phyloP scores from a whole-genome alignment of 2,888 invertebrate species.

The Leucophenga montana region DNA sequence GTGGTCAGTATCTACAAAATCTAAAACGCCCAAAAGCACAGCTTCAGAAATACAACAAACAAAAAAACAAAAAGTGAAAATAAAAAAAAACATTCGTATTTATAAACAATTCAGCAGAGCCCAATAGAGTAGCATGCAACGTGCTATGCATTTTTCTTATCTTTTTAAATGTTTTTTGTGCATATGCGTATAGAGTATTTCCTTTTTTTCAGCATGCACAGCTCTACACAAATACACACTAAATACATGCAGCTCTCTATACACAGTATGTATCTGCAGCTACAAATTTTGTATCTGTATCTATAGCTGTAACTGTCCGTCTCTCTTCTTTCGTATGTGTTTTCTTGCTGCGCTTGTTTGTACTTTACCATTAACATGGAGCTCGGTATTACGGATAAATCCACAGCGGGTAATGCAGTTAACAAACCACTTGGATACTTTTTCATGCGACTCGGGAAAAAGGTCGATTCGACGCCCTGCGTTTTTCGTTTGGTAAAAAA shows the following conservation, averaged over 20 bases:
- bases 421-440: slow-evolving; percentile 73
- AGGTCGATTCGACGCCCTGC: slow-evolving; percentile 73
- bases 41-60: background rate
- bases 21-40: slow-evolving; percentile 2
- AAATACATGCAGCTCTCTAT: too few relatives aligned
- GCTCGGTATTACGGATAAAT: slow-evolving; percentile 72
- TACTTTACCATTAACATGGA: slow-evolving; percentile 73
- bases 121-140: slow-evolving; percentile 15
- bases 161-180: background rate
- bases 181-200: background rate
- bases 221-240: too few relatives aligned
- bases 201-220: slow-evolving; percentile 2
- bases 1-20: too few relatives aligned
- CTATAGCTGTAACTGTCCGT: background rate
- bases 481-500: slow-evolving; percentile 55
- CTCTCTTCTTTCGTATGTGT: background rate
- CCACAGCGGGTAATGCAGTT: slow-evolving; percentile 72
- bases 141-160: slow-evolving; percentile 16
- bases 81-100: too few relatives aligned
- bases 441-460: slow-evolving; percentile 72
- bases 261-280: background rate
- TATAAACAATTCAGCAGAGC: background rate
- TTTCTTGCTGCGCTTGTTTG: slow-evolving; percentile 42
- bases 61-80: background rate
- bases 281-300: background rate